Evolutionary conservation across 1,140 invertebrate species (phyloP), one percentile per base, ranked within the genome.

Genomic region (Pristionchus pacificus): DNA sequence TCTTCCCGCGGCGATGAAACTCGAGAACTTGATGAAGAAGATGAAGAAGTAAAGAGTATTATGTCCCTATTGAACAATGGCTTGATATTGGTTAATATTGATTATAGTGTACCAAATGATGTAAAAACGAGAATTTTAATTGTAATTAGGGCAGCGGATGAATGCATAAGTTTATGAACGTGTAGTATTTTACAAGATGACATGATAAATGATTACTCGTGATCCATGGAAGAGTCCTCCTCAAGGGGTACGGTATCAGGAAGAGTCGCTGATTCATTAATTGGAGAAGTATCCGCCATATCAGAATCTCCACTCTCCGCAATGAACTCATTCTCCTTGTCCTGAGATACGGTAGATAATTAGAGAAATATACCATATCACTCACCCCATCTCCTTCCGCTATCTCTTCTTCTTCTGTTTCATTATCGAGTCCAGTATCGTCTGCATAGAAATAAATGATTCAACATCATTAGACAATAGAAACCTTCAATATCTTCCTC

Each of bases 11-110:
- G 95, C 95, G 0, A 93, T 98, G 90, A 95, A 96, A 84, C 84
- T 97, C 69, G 95, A 98, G 85, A 95, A 94, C 85, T 86, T 98
- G 1, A 93, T 97, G 91, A 87, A 86, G 31, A 93, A 93, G 84
- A 89, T 90, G n/a, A 32, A 24, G 38, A 49, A 49, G 38, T 49
- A 49, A 49, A 49, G 6, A 10, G 69, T 68, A 55, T 71, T 70
- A 32, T 70, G n/a, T n/a, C n/a, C n/a, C n/a, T n/a, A n/a, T n/a
- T n/a, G n/a, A n/a, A n/a, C n/a, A n/a, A n/a, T n/a, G n/a, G n/a
- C n/a, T n/a, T n/a, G n/a, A n/a, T n/a, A n/a, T n/a, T n/a, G n/a
- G n/a, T n/a, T n/a, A n/a, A n/a, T n/a, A n/a, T n/a, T n/a, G n/a
- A n/a, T n/a, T n/a, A n/a, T n/a, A n/a, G n/a, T n/a, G n/a, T n/a